Evolutionary conservation across 2,113 vertebrate species (phyloP).

Genomic region (Stomatorhinus ivindoensis): DNA sequence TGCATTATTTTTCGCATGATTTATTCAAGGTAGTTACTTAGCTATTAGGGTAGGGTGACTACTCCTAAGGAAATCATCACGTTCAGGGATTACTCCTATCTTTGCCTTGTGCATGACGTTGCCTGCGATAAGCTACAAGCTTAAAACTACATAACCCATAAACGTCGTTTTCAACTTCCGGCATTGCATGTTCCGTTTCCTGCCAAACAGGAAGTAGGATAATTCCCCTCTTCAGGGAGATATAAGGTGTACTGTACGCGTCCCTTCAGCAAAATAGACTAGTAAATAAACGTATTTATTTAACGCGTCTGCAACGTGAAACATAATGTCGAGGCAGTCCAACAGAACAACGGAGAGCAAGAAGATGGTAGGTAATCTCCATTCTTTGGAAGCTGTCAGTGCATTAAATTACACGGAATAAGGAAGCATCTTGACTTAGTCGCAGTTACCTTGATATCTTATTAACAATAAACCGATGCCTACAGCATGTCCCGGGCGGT

Average conservation of each 20-base stretch:
- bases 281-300: slow-evolving; percentile 50
- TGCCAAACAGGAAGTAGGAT: background rate
- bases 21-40: background rate
- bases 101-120: background rate
- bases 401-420: background rate
- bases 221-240: background rate
- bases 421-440: background rate
- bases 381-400: background rate
- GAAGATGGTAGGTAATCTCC: slow-evolving; percentile 77
- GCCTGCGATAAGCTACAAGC: background rate
- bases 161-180: background rate
- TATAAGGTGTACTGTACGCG: slow-evolving; percentile 33
- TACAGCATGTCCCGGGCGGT: background rate
- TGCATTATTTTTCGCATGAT: background rate
- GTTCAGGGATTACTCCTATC: background rate
- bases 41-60: background rate
- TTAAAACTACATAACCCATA: slow-evolving; percentile 10
- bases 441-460: background rate
- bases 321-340: slow-evolving; percentile 84
- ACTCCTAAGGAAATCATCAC: background rate
- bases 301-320: slow-evolving; percentile 34
- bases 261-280: slow-evolving; percentile 32
- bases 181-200: background rate
- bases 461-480: too few relatives aligned
- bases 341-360: slow-evolving; percentile 88